phyloP scores from a whole-genome alignment of 2,113 vertebrate genomes.

The Prochilodus magdalenae region DNA sequence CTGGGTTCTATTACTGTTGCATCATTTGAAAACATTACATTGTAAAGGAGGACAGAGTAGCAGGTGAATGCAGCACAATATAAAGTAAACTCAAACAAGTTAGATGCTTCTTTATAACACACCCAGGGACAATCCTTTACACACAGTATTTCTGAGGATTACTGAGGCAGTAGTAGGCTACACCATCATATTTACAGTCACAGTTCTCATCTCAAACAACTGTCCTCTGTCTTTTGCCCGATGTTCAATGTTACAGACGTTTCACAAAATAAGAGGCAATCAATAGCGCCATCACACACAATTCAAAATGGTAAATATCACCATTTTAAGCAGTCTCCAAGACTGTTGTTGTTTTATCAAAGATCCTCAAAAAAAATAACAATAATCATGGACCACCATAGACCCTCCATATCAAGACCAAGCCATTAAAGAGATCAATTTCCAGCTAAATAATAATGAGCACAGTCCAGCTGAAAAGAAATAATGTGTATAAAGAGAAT shows the following conservation, averaged over 20 bases:
- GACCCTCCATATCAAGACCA: conserved; percentile 23
- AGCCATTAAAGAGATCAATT: conserved; percentile 16
- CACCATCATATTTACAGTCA: background rate
- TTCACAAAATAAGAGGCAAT: conserved; percentile 62
- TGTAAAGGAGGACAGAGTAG: too few species aligned
- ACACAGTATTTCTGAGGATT: conserved; percentile 33
- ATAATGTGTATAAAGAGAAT: background rate
- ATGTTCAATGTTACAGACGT: conserved; percentile 20
- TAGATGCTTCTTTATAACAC: background rate
- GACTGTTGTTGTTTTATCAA: conserved; percentile 14
- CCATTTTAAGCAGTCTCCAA: conserved; percentile 42
- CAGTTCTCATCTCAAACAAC: too few species aligned
- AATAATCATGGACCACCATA: conserved; percentile 50
- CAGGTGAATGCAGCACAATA: too few species aligned
- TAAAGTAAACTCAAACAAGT: too few species aligned
- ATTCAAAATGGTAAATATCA: conserved; percentile 38
- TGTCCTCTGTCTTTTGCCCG: too few species aligned
- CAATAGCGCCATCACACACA: conserved; percentile 54
- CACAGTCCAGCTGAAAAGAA: background rate
- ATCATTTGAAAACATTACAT: too few species aligned
- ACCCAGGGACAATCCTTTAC: background rate
- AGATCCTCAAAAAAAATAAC: conserved; percentile 35
- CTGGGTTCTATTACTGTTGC: too few species aligned
- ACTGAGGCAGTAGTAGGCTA: background rate
- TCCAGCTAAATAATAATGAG: background rate